Evolutionary conservation across 2,113 vertebrate genomes (phyloP), one percentile per base, ranked within the genome.

Genomic region (Sinocyclocheilus grahami): DNA sequence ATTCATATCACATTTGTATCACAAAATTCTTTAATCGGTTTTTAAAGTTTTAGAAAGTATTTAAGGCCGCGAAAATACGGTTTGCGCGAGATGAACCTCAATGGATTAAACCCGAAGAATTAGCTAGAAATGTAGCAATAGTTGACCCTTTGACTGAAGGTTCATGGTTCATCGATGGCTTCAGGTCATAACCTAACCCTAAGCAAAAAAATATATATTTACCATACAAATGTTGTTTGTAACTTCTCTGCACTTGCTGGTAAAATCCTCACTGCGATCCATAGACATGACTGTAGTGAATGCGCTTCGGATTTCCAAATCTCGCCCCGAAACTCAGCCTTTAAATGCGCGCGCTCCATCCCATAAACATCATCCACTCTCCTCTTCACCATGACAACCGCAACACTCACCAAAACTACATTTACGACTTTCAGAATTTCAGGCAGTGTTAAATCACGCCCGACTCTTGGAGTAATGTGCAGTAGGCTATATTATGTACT

Each of bases 371-470:
- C 91, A 91, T 90, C 90, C 94, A 90, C 90, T 92, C 89, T 87
- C 88, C 89, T 81, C 89, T 90, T 95, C 92, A 92, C 94, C 94
- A 94, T 95, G 94, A 92, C 94, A 93, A 94, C 94, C 91, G 82
- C 79, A 33, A 79, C 92, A 91, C 93, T 93, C 90, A 92, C 90
- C 92, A 76, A 89, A 93, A 91, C 90, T 92, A 90, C 91, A 93
- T 94, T 93, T 94, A 87, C 48, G 90, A 85, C 88, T 87, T 39
- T 86, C 88, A 84, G 88, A 88, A 90, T 89, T 84, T 79, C 48
- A 87, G 92, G 90, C 91, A 91, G 93, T 92, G 93, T 91, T 89
- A 90, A 91, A 87, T 89, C 86, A 93, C 93, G 93, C 92, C 93
- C 89, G 89, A 72, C 33, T 39, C 42, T 91, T 84, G 90, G 94